Conservation (phyloP, 1,140 invertebrate genomes). For the Zelostemma sp. region DNA sequence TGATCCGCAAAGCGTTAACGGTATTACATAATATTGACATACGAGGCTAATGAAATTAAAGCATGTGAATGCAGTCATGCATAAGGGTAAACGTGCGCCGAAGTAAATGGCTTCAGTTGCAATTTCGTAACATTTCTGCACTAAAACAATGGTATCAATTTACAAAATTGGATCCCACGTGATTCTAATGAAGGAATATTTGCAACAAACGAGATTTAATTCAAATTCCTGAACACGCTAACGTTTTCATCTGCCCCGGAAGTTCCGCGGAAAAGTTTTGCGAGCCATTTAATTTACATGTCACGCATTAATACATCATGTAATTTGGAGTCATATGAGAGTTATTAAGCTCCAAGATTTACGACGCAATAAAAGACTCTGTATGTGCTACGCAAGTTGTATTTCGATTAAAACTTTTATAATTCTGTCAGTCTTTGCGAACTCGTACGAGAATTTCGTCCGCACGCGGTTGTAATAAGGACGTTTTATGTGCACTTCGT, state of each 20-base stretch:
- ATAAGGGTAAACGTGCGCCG: neutral
- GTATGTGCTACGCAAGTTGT: neutral
- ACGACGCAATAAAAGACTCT: slow-evolving; percentile 21
- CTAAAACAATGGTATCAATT: neutral
- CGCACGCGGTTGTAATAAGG: neutral
- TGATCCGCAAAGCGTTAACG: neutral
- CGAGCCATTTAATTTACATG: no score
- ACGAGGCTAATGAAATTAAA: neutral
- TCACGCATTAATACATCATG: slow-evolving; percentile 22
- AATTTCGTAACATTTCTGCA: neutral
- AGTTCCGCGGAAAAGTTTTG: no score
- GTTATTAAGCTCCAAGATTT: slow-evolving; percentile 26
- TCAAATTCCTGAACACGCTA: neutral
- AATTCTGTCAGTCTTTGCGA: slow-evolving; percentile 19
- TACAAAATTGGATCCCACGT: neutral
- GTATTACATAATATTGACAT: slow-evolving; percentile 2
- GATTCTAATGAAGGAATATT: no score
- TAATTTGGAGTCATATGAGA: slow-evolving; percentile 13
- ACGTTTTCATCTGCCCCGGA: neutral
- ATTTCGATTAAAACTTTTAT: slow-evolving; percentile 51
- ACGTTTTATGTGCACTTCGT: neutral
- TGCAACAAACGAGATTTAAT: neutral
- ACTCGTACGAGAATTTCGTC: neutral
- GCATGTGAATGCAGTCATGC: neutral
- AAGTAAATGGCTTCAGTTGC: neutral